A percentile compares a stretch with the other conserved stretches of the same genome.
These are phyloP conservation scores for Atrina japonica DNA, from an alignment of 2,888 invertebrate species.

Conservation along the genomic window DNA sequence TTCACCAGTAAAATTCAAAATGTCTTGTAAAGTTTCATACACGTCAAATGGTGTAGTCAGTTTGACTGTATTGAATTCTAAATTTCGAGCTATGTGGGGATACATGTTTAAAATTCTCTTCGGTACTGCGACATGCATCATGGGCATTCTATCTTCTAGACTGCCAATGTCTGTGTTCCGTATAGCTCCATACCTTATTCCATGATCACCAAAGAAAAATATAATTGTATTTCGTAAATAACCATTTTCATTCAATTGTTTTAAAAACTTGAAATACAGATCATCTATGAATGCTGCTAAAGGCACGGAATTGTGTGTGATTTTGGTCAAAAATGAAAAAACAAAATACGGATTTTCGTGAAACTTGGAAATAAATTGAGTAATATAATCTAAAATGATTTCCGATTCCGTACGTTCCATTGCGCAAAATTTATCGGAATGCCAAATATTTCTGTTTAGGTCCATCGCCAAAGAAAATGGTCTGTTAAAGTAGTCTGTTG, in stretches of 20 bases:
- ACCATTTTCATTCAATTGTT: background rate
- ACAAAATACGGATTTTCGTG: slow-evolving; percentile 24
- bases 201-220: slow-evolving; percentile 39
- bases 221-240: slow-evolving; percentile 25
- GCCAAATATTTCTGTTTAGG: slow-evolving; percentile 62
- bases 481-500: slow-evolving; percentile 92
- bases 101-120: slow-evolving; percentile 18
- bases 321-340: slow-evolving; percentile 19
- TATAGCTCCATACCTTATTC: slow-evolving; percentile 22
- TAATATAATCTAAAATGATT: slow-evolving; percentile 25
- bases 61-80: slow-evolving; percentile 10
- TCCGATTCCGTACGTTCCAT: slow-evolving; percentile 80
- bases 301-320: slow-evolving; percentile 24
- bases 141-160: slow-evolving; percentile 26
- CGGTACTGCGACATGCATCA: slow-evolving; percentile 22
- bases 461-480: slow-evolving; percentile 86
- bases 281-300: slow-evolving; percentile 20
- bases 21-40: slow-evolving; percentile 22
- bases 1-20: slow-evolving; percentile 48
- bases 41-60: slow-evolving; percentile 33
- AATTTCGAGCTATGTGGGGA: slow-evolving; percentile 5
- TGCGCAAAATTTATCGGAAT: slow-evolving; percentile 81
- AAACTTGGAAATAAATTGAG: slow-evolving; percentile 20
- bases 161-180: slow-evolving; percentile 27
- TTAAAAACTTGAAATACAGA: slow-evolving; percentile 9